These are phyloP conservation scores for Myioborus melanocephalus DNA, from an alignment of 2,797 vertebrate genomes.

Conservation along the genomic window DNA sequence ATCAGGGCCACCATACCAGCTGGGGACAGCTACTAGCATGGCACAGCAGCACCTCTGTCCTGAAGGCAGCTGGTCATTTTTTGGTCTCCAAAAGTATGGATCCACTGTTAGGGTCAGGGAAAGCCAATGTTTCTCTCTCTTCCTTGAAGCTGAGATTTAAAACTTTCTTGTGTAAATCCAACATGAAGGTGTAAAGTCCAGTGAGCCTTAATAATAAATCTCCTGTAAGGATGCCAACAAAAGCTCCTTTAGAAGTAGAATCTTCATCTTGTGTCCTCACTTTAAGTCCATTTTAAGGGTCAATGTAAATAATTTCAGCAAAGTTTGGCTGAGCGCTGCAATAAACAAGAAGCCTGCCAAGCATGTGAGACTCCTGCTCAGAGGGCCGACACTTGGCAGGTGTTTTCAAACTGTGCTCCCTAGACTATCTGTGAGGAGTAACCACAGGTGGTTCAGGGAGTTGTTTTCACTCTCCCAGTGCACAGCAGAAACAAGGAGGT, in stretches of 20 bases:
- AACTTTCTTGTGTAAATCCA: background rate
- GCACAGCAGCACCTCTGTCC: background rate
- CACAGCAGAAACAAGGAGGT: conserved; percentile 40
- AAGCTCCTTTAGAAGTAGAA: background rate
- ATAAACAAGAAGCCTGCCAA: background rate
- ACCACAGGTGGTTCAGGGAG: conserved; percentile 29
- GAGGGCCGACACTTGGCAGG: background rate
- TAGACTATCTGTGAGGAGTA: background rate
- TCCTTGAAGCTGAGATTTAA: background rate
- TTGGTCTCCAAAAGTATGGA: background rate
- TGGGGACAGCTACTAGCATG: background rate
- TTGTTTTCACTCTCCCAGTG: conserved; percentile 24
- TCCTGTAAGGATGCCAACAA: background rate
- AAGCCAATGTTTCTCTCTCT: background rate
- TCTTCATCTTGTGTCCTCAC: background rate
- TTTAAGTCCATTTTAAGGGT: background rate
- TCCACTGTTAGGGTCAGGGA: background rate
- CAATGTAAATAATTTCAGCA: background rate
- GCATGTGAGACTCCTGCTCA: background rate
- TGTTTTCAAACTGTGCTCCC: conserved; percentile 3
- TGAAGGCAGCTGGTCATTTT: background rate
- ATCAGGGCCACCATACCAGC: accelerated
- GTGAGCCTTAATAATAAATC: background rate
- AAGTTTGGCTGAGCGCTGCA: background rate
- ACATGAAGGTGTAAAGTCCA: background rate